phyloP scores from a whole-genome alignment of 1,140 invertebrate species.

The Pseudomyrmex sp. region DNA sequence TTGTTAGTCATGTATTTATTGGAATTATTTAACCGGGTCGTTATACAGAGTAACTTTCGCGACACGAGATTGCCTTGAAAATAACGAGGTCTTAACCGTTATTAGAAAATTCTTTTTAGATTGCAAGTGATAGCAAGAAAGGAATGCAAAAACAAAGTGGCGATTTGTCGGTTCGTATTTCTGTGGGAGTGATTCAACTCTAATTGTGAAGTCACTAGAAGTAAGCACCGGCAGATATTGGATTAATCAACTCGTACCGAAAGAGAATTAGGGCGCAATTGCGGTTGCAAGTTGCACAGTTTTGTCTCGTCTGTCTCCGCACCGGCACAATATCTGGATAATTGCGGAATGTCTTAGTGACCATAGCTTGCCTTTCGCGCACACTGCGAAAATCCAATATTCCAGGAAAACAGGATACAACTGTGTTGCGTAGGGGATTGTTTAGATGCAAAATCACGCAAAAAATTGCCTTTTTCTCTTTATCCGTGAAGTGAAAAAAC shows the following conservation, averaged over 20 bases:
- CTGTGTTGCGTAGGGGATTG: neutral
- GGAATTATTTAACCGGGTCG: no score
- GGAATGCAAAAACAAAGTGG: neutral
- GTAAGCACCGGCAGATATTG: slow-evolving; percentile 67
- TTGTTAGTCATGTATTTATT: no score
- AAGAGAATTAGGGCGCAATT: slow-evolving; percentile 70
- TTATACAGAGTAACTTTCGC: neutral
- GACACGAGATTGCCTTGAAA: slow-evolving; percentile 7
- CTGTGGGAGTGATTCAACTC: slow-evolving; percentile 27
- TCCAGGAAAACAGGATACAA: slow-evolving; percentile 17
- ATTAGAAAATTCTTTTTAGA: neutral
- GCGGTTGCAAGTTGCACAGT: slow-evolving; percentile 32
- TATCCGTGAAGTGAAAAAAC: no score
- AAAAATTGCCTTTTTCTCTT: no score
- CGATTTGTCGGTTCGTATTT: neutral
- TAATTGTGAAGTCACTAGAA: slow-evolving; percentile 50
- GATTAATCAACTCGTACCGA: slow-evolving; percentile 74
- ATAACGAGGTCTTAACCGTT: slow-evolving; percentile 1
- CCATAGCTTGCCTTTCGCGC: neutral
- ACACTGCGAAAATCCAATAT: slow-evolving; percentile 44
- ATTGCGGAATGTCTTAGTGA: slow-evolving; percentile 7
- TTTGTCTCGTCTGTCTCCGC: slow-evolving; percentile 33
- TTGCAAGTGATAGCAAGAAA: neutral
- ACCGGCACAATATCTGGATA: neutral
- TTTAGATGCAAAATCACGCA: neutral